Percentiles rank a stretch among this genome's conserved stretches.
Conservation (phyloP, 35 echinoderm and acorn worm species). For the Ptychodera flava region DNA sequence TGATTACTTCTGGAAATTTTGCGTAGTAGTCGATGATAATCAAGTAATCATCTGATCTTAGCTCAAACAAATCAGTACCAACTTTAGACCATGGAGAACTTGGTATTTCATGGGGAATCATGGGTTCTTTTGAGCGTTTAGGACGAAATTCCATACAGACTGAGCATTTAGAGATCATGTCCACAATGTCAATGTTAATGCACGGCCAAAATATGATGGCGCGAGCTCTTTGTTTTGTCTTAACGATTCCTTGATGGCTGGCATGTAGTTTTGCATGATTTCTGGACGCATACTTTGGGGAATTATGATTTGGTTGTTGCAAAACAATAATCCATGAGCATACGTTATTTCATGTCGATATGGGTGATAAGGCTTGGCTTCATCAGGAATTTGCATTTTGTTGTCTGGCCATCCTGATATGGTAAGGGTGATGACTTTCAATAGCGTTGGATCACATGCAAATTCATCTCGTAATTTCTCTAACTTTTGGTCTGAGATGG, state of each 20-base stretch:
- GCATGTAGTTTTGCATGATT: not conserved
- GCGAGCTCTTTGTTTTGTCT: not conserved
- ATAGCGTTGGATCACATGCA: not conserved
- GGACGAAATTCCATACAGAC: not conserved
- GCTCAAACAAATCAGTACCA: not conserved
- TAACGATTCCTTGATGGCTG: not conserved
- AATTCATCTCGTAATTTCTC: slow-evolving; percentile 10
- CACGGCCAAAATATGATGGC: not conserved
- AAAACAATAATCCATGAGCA: slow-evolving; percentile 32
- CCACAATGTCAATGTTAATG: not conserved
- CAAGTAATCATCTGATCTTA: not conserved
- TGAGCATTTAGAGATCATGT: not conserved
- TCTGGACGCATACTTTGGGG: slow-evolving; percentile 27
- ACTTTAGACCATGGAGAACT: not conserved
- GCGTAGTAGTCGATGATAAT: slow-evolving; percentile 4
- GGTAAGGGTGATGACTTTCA: not conserved
- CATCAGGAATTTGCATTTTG: slow-evolving; percentile 21
- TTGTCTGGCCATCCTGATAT: slow-evolving; percentile 30
- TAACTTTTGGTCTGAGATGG: slow-evolving; percentile 8
- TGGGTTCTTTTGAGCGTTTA: not conserved
- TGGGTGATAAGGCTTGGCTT: slow-evolving; percentile 30
- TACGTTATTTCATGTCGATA: slow-evolving; percentile 28
- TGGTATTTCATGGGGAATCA: slow-evolving; percentile 5
- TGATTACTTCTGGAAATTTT: slow-evolving; percentile 38
- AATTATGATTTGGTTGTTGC: slow-evolving; percentile 31